A percentile compares a stretch with the other conserved stretches of the same genome.
Conservation (phyloP, 1,140 invertebrate species). For the Euwallacea similis region DNA sequence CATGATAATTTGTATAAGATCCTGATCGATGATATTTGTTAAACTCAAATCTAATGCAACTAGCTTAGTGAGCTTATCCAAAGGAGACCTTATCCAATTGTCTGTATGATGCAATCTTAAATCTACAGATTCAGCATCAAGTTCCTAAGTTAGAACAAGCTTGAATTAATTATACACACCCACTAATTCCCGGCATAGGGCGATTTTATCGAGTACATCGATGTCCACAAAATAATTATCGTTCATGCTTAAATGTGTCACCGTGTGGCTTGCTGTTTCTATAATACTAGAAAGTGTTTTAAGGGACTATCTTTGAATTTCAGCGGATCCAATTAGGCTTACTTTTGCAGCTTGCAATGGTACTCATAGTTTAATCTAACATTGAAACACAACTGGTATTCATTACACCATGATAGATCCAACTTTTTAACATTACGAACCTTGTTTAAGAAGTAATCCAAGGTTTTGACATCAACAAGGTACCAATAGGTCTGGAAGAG, state of each 20-base stretch:
- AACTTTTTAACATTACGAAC: slow-evolving; percentile 74
- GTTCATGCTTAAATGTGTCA: slow-evolving; percentile 49
- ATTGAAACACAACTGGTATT: slow-evolving; percentile 56
- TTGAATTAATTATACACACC: slow-evolving; percentile 30
- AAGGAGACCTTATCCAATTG: slow-evolving; percentile 28
- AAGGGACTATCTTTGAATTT: no score
- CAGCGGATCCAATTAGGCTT: neutral
- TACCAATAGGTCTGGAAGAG: slow-evolving; percentile 59
- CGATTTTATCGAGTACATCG: slow-evolving; percentile 37
- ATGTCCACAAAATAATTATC: slow-evolving; percentile 45
- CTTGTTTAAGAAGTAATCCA: slow-evolving; percentile 58
- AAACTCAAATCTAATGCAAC: slow-evolving; percentile 77
- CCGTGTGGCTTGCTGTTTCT: slow-evolving; percentile 45
- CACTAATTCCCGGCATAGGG: slow-evolving; percentile 42
- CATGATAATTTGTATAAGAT: slow-evolving; percentile 66
- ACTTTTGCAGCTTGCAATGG: slow-evolving; percentile 22
- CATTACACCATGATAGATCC: slow-evolving; percentile 85
- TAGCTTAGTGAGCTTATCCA: slow-evolving; percentile 62
- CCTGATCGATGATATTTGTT: slow-evolving; percentile 65
- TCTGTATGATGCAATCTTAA: slow-evolving; percentile 34
- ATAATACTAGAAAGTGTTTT: slow-evolving; percentile 26
- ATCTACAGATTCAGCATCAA: slow-evolving; percentile 27
- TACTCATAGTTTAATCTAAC: slow-evolving; percentile 27
- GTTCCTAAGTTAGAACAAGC: neutral
- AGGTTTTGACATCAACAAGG: slow-evolving; percentile 55